Evolutionary conservation across 2,113 vertebrate species (phyloP).

Genomic region (Leucopsar rothschildi): DNA sequence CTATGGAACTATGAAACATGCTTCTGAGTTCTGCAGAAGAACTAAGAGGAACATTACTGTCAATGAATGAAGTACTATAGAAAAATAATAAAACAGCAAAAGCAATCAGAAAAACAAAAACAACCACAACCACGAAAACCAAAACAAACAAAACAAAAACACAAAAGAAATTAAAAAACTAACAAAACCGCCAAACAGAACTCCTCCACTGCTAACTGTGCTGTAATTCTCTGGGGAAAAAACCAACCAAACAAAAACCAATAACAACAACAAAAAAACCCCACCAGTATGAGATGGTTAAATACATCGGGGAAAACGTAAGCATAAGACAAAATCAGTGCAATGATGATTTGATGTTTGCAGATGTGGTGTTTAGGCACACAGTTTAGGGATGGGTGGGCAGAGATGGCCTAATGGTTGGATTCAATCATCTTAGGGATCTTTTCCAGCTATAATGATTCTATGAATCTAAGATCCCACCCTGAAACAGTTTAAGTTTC

Average conservation of each 20-base stretch:
- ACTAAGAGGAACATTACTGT: neutral
- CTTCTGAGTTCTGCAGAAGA: neutral
- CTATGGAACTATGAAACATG: neutral
- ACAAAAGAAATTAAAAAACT: neutral
- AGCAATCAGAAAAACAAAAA: neutral
- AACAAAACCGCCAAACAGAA: neutral
- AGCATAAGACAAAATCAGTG: neutral
- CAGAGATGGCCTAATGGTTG: neutral
- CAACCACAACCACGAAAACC: neutral
- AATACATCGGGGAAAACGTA: neutral
- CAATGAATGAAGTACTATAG: neutral
- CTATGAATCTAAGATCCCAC: neutral
- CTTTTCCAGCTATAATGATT: neutral
- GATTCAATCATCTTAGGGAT: neutral
- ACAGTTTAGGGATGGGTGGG: neutral
- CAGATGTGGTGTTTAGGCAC: neutral
- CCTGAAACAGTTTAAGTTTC: neutral
- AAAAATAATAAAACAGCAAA: neutral
- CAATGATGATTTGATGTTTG: neutral
- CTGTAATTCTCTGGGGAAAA: neutral
- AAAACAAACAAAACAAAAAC: neutral
- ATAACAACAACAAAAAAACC: too few relatives aligned
- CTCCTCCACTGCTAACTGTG: neutral
- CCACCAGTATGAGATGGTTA: neutral
- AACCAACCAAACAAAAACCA: neutral